Percentiles rank a stretch among this genome's conserved stretches.
Conservation (phyloP, 2,797 vertebrate species). For the Amblyraja radiata region DNA sequence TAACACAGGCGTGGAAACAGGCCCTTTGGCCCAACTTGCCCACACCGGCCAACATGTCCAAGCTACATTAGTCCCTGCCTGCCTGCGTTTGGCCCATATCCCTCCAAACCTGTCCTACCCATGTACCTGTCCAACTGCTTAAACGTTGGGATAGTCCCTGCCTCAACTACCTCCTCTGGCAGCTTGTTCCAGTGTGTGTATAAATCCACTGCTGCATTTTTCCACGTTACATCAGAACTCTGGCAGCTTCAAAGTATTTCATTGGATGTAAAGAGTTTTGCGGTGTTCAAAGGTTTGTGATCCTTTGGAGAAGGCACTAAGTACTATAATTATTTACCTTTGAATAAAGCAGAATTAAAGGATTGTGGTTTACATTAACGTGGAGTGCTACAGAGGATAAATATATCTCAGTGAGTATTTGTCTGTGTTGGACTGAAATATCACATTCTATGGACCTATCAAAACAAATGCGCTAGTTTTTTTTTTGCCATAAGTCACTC, state of each 20-base stretch:
- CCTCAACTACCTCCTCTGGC: too few relatives aligned
- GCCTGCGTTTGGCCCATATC: too few relatives aligned
- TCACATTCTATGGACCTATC: constrained; percentile 1
- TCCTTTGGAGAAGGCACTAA: too few relatives aligned
- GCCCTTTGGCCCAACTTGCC: too few relatives aligned
- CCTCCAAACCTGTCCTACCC: too few relatives aligned
- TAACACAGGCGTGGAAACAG: too few relatives aligned
- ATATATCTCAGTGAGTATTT: background rate
- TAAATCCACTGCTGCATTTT: background rate
- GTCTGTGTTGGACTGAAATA: background rate
- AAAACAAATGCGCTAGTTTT: background rate
- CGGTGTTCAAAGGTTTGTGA: background rate
- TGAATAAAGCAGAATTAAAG: background rate
- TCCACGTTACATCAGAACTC: background rate
- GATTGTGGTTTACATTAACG: background rate
- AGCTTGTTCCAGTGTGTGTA: background rate
- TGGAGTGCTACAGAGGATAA: background rate
- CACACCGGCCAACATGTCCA: too few relatives aligned
- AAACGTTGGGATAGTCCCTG: too few relatives aligned
- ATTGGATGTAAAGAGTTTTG: background rate
- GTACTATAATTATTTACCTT: background rate
- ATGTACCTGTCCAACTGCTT: too few relatives aligned
- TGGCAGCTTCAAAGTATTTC: background rate
- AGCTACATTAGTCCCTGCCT: too few relatives aligned
- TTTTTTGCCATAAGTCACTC: background rate